A percentile compares a stretch with the other conserved stretches of the same genome.
Conservation (phyloP, 2,888 invertebrate genomes). For the Coelopa pilipes region DNA sequence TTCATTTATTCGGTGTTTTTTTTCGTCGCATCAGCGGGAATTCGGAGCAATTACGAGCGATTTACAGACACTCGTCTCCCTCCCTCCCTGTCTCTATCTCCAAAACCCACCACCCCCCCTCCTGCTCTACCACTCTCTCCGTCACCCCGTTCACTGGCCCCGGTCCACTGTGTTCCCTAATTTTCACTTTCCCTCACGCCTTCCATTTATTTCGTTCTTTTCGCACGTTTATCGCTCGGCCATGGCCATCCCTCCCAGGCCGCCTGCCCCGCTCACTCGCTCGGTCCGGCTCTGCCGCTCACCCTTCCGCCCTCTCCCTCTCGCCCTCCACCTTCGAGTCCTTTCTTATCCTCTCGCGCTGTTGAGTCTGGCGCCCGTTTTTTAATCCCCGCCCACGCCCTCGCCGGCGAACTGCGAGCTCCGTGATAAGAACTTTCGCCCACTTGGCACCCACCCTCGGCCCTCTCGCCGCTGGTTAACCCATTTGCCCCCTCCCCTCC, state of each 20-base stretch:
- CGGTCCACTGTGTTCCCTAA: not conserved
- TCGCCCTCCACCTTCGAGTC: not conserved
- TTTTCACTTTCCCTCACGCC: not conserved
- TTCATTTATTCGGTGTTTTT: not conserved
- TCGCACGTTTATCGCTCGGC: too few species aligned
- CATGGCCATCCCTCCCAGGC: too few species aligned
- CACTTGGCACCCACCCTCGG: not conserved
- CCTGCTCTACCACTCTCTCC: not conserved
- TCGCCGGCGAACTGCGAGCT: not conserved
- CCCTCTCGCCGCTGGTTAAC: not conserved
- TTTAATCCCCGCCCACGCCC: not conserved
- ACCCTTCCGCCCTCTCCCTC: not conserved
- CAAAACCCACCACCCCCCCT: not conserved
- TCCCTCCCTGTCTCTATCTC: not conserved
- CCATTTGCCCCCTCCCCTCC: not conserved
- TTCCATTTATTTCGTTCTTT: not conserved
- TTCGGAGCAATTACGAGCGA: constrained; percentile 56
- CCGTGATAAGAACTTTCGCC: not conserved
- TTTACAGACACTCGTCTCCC: constrained; percentile 29
- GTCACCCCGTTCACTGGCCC: not conserved
- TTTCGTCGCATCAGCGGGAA: constrained; percentile 39
- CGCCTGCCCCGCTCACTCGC: too few species aligned
- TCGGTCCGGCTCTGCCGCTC: too few species aligned
- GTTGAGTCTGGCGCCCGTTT: not conserved
- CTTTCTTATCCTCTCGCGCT: not conserved